Conservation (phyloP, 2,797 vertebrate species). For the Pampus argenteus region DNA sequence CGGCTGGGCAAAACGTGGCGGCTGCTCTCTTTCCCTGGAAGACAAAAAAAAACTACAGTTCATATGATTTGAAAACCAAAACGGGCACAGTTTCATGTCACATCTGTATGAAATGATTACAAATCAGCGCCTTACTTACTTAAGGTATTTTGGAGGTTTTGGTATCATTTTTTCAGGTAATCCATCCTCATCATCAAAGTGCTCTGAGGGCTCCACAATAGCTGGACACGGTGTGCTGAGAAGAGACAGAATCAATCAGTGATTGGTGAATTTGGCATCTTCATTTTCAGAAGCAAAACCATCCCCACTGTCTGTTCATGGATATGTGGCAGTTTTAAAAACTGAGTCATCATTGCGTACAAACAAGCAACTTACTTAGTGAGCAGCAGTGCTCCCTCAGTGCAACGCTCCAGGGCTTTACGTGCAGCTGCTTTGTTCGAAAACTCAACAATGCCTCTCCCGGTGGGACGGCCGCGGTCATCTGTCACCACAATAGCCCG, state of each 20-base stretch:
- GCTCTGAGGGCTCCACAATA: slow-evolving; percentile 95
- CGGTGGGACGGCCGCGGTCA: slow-evolving; percentile 93
- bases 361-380: slow-evolving; percentile 68
- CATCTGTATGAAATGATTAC: not conserved
- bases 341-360: too few species aligned
- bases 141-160: slow-evolving; percentile 94
- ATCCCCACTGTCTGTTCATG: not conserved
- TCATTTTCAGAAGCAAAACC: not conserved
- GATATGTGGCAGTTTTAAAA: not conserved
- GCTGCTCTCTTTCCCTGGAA: slow-evolving; percentile 92
- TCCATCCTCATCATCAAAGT: slow-evolving; percentile 96
- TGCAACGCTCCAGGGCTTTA: slow-evolving; percentile 95
- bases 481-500: slow-evolving; percentile 95
- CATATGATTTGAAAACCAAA: not conserved
- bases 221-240: slow-evolving; percentile 94
- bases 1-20: slow-evolving; percentile 94
- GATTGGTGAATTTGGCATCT: not conserved
- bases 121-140: slow-evolving; percentile 81
- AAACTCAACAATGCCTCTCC: slow-evolving; percentile 96
- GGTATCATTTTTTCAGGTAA: slow-evolving; percentile 93
- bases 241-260: not conserved
- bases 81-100: not conserved
- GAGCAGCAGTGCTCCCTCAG: slow-evolving; percentile 94
- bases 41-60: slow-evolving; percentile 12
- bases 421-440: slow-evolving; percentile 93